Percentiles rank a stretch among this genome's conserved stretches.
Evolutionary conservation across 2,113 vertebrate species (phyloP).

Genomic region (Lipophrys pholis): DNA sequence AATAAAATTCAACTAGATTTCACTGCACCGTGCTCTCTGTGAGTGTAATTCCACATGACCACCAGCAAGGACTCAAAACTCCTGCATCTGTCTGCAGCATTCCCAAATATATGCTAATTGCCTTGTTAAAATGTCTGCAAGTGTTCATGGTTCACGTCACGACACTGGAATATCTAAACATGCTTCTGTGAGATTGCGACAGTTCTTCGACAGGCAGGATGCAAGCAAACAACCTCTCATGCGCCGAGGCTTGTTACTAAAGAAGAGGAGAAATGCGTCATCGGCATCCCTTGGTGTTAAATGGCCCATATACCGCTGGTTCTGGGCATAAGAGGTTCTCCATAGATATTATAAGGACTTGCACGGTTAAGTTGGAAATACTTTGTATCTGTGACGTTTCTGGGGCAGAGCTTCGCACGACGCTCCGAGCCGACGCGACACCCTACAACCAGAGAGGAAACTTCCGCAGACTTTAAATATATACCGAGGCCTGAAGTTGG

Average conservation of each 20-base stretch:
- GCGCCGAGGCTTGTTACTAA: slow-evolving; percentile 21
- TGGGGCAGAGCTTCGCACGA: slow-evolving; percentile 58
- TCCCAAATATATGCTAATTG: no score
- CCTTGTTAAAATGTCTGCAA: no score
- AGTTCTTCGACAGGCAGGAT: slow-evolving; percentile 22
- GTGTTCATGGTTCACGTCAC: no score
- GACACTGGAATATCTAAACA: background rate
- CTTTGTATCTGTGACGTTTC: slow-evolving; percentile 67
- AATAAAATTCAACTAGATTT: no score
- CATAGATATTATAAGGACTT: slow-evolving; percentile 33
- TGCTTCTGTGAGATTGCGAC: slow-evolving; percentile 4
- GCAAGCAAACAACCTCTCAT: slow-evolving; percentile 40
- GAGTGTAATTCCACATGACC: no score
- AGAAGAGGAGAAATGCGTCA: slow-evolving; percentile 33
- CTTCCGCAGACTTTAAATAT: slow-evolving; percentile 51
- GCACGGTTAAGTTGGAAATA: slow-evolving; percentile 37
- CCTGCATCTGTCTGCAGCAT: no score
- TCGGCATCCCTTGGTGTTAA: slow-evolving; percentile 60
- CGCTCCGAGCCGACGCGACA: slow-evolving; percentile 45
- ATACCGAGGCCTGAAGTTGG: slow-evolving; percentile 18
- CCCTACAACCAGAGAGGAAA: slow-evolving; percentile 33
- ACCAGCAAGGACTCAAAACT: no score
- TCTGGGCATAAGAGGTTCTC: slow-evolving; percentile 36
- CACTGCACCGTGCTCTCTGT: no score
- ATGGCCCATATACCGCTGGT: slow-evolving; percentile 58